Evolutionary conservation across 2,113 vertebrate genomes (phyloP), one percentile per base, ranked within the genome.

Genomic region (Triplophysa rosa): DNA sequence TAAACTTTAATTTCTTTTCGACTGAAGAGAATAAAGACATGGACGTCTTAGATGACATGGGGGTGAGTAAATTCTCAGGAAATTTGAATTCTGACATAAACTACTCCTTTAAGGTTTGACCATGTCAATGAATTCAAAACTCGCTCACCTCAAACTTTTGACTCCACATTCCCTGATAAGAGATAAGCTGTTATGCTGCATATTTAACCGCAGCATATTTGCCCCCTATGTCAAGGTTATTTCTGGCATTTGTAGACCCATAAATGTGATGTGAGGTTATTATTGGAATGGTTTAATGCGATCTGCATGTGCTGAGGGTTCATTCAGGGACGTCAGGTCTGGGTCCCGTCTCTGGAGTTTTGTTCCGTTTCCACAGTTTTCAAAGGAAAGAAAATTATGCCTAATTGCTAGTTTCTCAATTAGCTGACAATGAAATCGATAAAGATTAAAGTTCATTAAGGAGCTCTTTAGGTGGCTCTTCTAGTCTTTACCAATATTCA

Each of bases 401-500:
- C n/a, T 58, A 17, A 59, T 59, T 40, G 37, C 12, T 59, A 16
- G n/a, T 17, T 59, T 58, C 19, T 71, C 49, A 71, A 37, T 40
- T 54, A 71, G 16, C 52, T 37, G 13, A 42, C 26, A 17, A 7
- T 69, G 3, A 29, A 72, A 10, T 40, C 2, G 33, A n/a, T 58
- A 58, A n/a, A 72, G 52, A 40, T 58, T 58, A 10, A 14, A 21
- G 19, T 72, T 72, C 13, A 59, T 40, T 59, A 59, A 72, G 29
- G 13, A 26, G 19, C 2, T 9, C 29, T 49, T 67, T 8, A 49
- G 21, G 33, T 14, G 23, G 67, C 12, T 69, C 67, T 54, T 58
- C 33, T 58, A 42, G 37, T 54, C 21, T n/a, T 66, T 67, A 29
- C 12, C n/a, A 70, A 70, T 67, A 45, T 19, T 71, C 17, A 70